Evolutionary conservation across 2,888 invertebrate species (phyloP), one percentile per base, ranked within the genome.

Genomic region (Chloroclysta siterata): DNA sequence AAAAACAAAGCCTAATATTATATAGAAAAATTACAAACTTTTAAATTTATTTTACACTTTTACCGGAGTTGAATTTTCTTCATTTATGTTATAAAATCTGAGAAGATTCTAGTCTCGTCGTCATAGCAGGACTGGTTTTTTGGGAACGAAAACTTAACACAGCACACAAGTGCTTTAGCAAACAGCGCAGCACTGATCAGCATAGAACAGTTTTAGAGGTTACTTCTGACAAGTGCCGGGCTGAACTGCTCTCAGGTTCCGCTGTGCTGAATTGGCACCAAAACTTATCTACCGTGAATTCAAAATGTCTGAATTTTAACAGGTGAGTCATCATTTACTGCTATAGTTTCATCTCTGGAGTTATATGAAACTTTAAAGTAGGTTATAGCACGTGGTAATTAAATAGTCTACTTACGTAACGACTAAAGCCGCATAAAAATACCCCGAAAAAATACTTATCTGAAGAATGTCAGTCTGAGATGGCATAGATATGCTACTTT

Each of bases 151-250:
- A 36, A 36, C 36, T 56, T 47, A 5, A 44, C 55, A 52, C 42
- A 52, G 28, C 48, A 39, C 29, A 44, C 33, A 29, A 63, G 42
- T 42, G 48, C 48, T 58, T 53, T 58, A 36, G 42, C 15, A 55
- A 55, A 53, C 39, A 50, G 60, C 42, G 57, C 22, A 42, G 14
- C 36, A 11, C 36, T 42, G 56, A 47, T 57, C 62, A 47, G 29
- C 28, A 14, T n/a, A 57, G 28, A 53, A 53, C 33, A 56, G 17
- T 39, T 61, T 51, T 46, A n/a, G 29, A 33, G n/a, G 39, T 52
- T 11, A 17, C 13, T 17, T 11, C 17, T 50, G 42, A 53, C 14
- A 13, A 51, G 36, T 33, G n/a, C 10, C 1, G 3, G 46, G 3
- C 17, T 2, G 11, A 10, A 46, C 17, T 46, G 5, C 17, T 17